Evolutionary conservation across 2,797 vertebrate species (phyloP), one percentile per base, ranked within the genome.

Genomic region (Amazonetta brasiliensis): DNA sequence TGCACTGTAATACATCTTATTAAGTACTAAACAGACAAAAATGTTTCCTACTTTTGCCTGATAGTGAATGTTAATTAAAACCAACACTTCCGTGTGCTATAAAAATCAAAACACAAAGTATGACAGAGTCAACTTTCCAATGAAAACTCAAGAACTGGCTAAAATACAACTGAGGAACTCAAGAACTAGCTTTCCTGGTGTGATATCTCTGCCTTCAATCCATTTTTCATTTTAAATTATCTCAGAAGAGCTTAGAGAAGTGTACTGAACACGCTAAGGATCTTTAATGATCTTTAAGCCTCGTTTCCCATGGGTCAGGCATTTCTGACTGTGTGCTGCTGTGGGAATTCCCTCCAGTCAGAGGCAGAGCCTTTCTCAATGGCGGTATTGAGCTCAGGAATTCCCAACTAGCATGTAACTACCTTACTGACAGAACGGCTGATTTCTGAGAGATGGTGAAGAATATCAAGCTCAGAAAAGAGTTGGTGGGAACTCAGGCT

Each of bases 351-450:
- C 82, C 63, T 44, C n/a, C 31, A 35, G 39, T 25, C 56, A 83
- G 54, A 41, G 71, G 58, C 52, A 39, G 16, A 69, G 41, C n/a
- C 28, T 48, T 68, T 19, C 39, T 33, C 33, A 35, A 4, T 6
- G 31, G 23, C 2, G 6, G 23, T n/a, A 39, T 15, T 11, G 31
- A 55, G 48, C 46, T 50, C 30, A 33, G 5, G 18, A 50, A 28
- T 56, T 52, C 41, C 46, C 46, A 60, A 67, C 50, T 22, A 52
- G 13, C 0, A 1, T 0, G 1, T 22, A 28, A 33, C 21, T 19
- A 2, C 13, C 35, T n/a, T 41, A 48, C 21, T 66, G 23, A 7
- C 1, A 0, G 21, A 41, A 31, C 1, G 63, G 44, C 41, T n/a
- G 28, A 48, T 23, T 82, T 55, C n/a, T 31, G 18, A 26, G 25